These are phyloP conservation scores for Centruroides sculpturatus DNA, from an alignment of 1,140 invertebrate species.

Conservation along the genomic window DNA sequence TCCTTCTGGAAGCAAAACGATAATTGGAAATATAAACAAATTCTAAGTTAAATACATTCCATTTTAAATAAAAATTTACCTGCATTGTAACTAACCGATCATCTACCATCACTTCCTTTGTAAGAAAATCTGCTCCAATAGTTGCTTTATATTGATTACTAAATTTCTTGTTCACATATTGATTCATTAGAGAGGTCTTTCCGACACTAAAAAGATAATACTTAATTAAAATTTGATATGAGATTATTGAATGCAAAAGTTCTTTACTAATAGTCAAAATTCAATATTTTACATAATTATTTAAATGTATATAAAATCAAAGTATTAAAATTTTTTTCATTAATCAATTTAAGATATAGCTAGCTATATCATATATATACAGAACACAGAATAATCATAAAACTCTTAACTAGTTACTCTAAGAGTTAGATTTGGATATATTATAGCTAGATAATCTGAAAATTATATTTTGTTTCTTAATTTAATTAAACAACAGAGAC, in stretches of 20 bases:
- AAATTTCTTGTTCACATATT: conserved; percentile 99
- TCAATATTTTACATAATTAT: not conserved
- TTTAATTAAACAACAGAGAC: no score
- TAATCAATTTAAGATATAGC: no score
- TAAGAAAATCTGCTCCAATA: conserved; percentile 98
- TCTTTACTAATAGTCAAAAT: not conserved
- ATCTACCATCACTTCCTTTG: conserved; percentile 97
- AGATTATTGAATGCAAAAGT: not conserved
- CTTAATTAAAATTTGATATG: not conserved
- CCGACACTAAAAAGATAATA: conserved; percentile 49
- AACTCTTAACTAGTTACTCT: no score
- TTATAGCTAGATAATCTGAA: no score
- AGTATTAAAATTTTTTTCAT: no score
- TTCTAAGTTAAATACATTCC: no score
- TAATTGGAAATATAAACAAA: no score
- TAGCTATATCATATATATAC: no score
- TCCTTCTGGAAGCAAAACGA: no score
- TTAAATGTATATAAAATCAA: conserved; percentile 18
- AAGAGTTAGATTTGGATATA: no score
- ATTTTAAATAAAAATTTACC: conserved; percentile 34
- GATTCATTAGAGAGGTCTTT: conserved; percentile 99
- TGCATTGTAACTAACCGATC: conserved; percentile 98
- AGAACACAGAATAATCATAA: no score
- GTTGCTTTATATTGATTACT: conserved; percentile 99
- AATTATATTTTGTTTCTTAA: no score